Evolutionary conservation across 2,113 vertebrate species (phyloP).

Genomic region (Tonatia bakeri): DNA sequence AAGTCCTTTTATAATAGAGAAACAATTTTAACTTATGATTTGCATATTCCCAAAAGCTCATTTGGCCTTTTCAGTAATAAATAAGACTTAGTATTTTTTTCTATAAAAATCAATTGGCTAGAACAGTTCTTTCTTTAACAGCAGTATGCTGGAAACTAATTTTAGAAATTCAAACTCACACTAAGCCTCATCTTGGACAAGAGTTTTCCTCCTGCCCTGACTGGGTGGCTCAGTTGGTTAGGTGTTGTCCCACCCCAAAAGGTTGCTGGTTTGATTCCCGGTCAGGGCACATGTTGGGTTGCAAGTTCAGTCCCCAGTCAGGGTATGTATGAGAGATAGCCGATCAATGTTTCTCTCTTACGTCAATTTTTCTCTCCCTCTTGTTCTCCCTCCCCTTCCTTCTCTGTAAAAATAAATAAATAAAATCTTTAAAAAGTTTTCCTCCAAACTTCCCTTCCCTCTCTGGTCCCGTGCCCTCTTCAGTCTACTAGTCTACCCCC

Average conservation of each 20-base stretch:
- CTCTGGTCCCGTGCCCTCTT: background rate
- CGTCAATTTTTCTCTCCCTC: no score
- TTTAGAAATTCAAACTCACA: background rate
- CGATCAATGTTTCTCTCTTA: no score
- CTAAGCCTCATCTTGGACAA: background rate
- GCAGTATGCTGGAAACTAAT: background rate
- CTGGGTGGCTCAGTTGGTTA: no score
- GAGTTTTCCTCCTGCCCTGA: background rate
- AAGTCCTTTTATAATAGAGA: background rate
- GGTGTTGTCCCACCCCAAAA: no score
- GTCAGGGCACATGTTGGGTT: no score
- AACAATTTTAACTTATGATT: background rate
- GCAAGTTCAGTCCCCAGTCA: no score
- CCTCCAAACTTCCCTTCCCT: background rate
- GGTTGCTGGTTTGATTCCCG: no score
- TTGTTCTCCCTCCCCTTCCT: no score
- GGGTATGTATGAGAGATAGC: no score
- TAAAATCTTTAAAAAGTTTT: background rate
- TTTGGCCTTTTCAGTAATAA: background rate
- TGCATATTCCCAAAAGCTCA: background rate
- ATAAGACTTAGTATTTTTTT: background rate
- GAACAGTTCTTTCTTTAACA: background rate
- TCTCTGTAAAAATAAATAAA: no score
- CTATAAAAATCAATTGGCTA: background rate
- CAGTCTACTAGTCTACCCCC: background rate